Conservation (phyloP, 2,888 invertebrate species). For the Sinopyrophorus schimmeli region DNA sequence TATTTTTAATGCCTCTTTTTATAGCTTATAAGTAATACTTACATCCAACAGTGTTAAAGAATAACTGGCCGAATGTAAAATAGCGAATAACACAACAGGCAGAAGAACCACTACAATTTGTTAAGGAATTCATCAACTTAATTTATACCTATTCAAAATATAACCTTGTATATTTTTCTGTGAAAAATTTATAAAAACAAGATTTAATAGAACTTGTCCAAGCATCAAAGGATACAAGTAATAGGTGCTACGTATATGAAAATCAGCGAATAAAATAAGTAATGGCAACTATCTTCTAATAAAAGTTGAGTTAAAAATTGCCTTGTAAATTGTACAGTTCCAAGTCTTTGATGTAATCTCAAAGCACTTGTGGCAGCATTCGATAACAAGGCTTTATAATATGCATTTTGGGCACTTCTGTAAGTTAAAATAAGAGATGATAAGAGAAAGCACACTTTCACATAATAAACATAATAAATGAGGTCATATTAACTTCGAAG, state of each 20-base stretch:
- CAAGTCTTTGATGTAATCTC: slow-evolving; percentile 91
- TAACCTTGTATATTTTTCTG: too few species aligned
- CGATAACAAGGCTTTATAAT: slow-evolving; percentile 88
- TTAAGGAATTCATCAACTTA: slow-evolving; percentile 45
- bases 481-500: slow-evolving; percentile 1
- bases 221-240: slow-evolving; percentile 76
- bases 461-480: slow-evolving; percentile 1
- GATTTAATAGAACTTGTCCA: not conserved
- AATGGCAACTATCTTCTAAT: slow-evolving; percentile 94
- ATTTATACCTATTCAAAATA: not conserved
- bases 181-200: slow-evolving; percentile 1
- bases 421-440: slow-evolving; percentile 46
- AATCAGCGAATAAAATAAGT: slow-evolving; percentile 92
- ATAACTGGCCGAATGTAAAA: slow-evolving; percentile 92
- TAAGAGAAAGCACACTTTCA: slow-evolving; percentile 15
- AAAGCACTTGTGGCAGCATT: slow-evolving; percentile 95
- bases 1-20: not conserved
- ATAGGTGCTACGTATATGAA: slow-evolving; percentile 90
- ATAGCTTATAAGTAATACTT: slow-evolving; percentile 59
- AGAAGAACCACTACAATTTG: slow-evolving; percentile 76
- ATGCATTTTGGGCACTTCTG: slow-evolving; percentile 77
- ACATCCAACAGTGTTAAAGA: slow-evolving; percentile 88
- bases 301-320: slow-evolving; percentile 82
- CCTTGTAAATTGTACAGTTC: slow-evolving; percentile 77
- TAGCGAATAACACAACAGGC: slow-evolving; percentile 89